Evolutionary conservation across 2,888 invertebrate species (phyloP), one percentile per base, ranked within the genome.

Genomic region (Heteromurus nitidus): DNA sequence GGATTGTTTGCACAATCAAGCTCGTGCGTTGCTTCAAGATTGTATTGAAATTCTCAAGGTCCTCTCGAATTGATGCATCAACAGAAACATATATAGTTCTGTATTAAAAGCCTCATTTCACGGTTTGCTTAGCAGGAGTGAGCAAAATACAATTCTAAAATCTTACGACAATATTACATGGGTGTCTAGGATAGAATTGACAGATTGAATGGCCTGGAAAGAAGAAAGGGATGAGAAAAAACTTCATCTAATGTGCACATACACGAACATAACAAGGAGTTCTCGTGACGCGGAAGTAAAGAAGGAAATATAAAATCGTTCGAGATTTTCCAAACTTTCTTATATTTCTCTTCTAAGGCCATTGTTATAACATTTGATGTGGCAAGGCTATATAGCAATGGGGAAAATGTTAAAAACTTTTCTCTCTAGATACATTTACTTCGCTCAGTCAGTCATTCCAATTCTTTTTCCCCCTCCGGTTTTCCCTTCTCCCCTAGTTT

Each of bases 21-120:
- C n/a, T n/a, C 36, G 36, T 36, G 36, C 13, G 36, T n/a, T n/a
- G n/a, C n/a, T n/a, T 36, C 36, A 36, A 36, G 7, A 36, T 9
- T 47, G n/a, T 47, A 50, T 16, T 47, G 31, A 31, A 30, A 62
- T 22, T 58, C 11, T 69, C 77, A 77, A 77, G 69, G 77, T 69
- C 77, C 69, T 20, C 30, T 13, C 50, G 13, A 69, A 58, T 62
- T 62, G 75, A 67, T 75, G 75, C 62, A 77, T 50, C 77, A 77
- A 62, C 22, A 65, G 44, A 65, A 44, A 62, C 75, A 76, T 60
- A 62, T 36, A 67, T 75, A n/a, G n/a, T 64, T 67, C 58, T 68
- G 68, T 68, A n/a, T 77, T 69, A 79, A 79, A 79, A 79, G 79
- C 31, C 31, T 79, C 62, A 79, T 79, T 79, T 79, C 79, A 79